phyloP scores from a whole-genome alignment of 2,797 vertebrate species.

The Pantherophis vulpinus region DNA sequence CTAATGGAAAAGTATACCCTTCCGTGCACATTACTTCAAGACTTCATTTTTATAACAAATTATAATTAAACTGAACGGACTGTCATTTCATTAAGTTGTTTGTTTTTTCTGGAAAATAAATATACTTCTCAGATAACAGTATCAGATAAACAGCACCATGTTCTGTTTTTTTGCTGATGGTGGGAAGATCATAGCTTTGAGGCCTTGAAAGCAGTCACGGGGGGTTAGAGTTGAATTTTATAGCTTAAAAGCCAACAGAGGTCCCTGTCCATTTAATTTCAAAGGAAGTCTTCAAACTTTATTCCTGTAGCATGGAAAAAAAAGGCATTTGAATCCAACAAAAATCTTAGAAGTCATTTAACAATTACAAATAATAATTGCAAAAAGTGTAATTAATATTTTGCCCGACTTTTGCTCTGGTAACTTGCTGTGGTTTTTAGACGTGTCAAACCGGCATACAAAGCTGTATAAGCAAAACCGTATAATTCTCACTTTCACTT shows the following conservation, averaged over 20 bases:
- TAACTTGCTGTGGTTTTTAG: not conserved
- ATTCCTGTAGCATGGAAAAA: not conserved
- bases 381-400: not conserved
- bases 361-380: not conserved
- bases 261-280: not conserved
- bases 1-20: not conserved
- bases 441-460: not conserved
- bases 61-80: not conserved
- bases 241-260: not conserved
- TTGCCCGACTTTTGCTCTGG: not conserved
- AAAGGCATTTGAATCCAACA: not conserved
- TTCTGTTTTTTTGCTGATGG: not conserved
- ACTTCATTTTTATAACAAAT: not conserved
- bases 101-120: not conserved
- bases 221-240: not conserved
- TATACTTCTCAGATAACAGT: not conserved
- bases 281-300: not conserved
- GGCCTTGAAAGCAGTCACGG: not conserved
- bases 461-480: not conserved
- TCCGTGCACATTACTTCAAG: not conserved
- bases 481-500: not conserved
- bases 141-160: not conserved
- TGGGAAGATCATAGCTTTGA: not conserved
- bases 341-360: slow-evolving; percentile 1
- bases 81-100: not conserved